Conservation (phyloP, 2,888 invertebrate species). For the Hemicrepidius hirtus region DNA sequence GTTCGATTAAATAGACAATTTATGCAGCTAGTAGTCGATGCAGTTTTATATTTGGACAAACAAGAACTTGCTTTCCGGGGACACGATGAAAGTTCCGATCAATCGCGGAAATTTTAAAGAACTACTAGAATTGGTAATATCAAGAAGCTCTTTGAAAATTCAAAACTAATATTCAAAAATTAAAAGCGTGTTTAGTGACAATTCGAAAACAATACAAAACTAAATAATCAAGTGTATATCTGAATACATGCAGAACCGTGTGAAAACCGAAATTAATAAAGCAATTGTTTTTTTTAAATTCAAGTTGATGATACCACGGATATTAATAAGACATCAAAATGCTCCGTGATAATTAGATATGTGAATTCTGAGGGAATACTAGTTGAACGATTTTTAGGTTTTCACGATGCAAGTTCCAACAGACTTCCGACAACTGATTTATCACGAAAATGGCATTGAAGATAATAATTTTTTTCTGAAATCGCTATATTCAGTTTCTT, state of each 20-base stretch:
- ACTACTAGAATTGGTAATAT: slow-evolving; percentile 36
- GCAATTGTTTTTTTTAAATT: neutral
- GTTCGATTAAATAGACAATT: too few relatives aligned
- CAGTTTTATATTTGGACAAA: slow-evolving; percentile 26
- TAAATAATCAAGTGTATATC: slow-evolving; percentile 12
- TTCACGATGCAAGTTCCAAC: neutral
- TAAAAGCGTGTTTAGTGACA: neutral
- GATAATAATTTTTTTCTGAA: too few relatives aligned
- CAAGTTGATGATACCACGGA: neutral
- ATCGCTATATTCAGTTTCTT: too few relatives aligned
- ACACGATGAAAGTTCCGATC: slow-evolving; percentile 11
- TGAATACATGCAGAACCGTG: too few relatives aligned
- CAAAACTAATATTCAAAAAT: too few relatives aligned
- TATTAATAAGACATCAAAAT: neutral
- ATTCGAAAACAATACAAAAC: slow-evolving; percentile 52
- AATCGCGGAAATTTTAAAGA: slow-evolving; percentile 49
- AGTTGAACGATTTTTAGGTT: slow-evolving; percentile 3
- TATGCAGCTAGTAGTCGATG: neutral
- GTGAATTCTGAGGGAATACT: neutral
- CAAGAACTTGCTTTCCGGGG: slow-evolving; percentile 32
- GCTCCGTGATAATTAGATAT: neutral
- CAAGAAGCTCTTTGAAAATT: too few relatives aligned
- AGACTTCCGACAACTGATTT: slow-evolving; percentile 1
- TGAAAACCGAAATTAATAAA: too few relatives aligned
- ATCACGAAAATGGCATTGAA: neutral